These are phyloP conservation scores for Betta splendens DNA, from an alignment of 2,797 vertebrate genomes.

Conservation along the genomic window DNA sequence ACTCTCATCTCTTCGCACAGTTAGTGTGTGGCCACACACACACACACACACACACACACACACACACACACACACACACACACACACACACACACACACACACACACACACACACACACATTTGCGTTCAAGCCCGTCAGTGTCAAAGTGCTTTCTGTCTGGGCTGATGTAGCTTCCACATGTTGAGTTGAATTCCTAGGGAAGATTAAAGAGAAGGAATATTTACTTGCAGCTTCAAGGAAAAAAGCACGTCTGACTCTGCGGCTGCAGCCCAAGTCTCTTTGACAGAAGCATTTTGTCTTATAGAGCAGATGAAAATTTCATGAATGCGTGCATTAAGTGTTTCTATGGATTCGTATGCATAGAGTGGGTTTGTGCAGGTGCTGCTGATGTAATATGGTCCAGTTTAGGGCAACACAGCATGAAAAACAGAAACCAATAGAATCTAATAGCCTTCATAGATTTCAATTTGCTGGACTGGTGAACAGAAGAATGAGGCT, in stretches of 20 bases:
- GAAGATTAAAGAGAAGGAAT: slow-evolving; percentile 20
- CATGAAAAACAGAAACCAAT: slow-evolving; percentile 43
- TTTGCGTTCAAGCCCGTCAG: slow-evolving; percentile 27
- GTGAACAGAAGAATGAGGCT: slow-evolving; percentile 41
- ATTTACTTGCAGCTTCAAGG: slow-evolving; percentile 6
- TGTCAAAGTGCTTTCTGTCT: slow-evolving; percentile 21
- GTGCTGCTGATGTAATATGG: slow-evolving; percentile 42
- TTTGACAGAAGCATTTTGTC: background rate
- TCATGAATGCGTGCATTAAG: background rate
- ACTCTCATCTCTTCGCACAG: slow-evolving; percentile 56
- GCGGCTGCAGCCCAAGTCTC: background rate
- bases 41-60: too few species aligned
- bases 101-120: slow-evolving; percentile 7
- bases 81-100: too few species aligned
- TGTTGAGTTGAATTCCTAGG: slow-evolving; percentile 17
- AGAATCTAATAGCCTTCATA: slow-evolving; percentile 57
- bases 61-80: too few species aligned
- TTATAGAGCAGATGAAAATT: slow-evolving; percentile 1
- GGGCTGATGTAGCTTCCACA: background rate
- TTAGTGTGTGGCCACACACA: slow-evolving; percentile 31
- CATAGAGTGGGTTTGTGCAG: slow-evolving; percentile 1
- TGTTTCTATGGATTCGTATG: slow-evolving; percentile 1
- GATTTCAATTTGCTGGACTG: slow-evolving; percentile 59
- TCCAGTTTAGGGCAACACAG: slow-evolving; percentile 26
- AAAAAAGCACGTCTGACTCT: background rate